Base-by-base conservation (phyloP, 2,797 vertebrate genomes). In the Enteromius anoplus region DNA sequence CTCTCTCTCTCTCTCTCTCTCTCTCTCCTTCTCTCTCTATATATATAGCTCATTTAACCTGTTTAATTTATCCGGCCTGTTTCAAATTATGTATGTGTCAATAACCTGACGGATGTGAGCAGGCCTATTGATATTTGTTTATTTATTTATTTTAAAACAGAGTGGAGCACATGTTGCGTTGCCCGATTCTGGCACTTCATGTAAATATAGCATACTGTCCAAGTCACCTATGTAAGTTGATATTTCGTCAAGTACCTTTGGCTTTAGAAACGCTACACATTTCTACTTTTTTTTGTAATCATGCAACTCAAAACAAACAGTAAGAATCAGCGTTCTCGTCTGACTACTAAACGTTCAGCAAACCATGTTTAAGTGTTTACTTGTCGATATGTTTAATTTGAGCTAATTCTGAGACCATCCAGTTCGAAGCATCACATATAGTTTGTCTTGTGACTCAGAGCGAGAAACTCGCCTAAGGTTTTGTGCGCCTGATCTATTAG, bases 401-500 rank as follows among this genome's bases (percentile, higher is more conserved):
- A 17, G 10, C 26, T 58, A 23, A 70, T 69, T 76, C 37, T 37
- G n/a, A 49, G 42, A 34, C n/a, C 62, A 78, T 12, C 68, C 73
- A 66, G 42, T 53, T 65, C 81, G 70, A 71, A 68, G 78, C 78
- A 55, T 72, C 75, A 55, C 70, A 73, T 51, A 79, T 53, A 72
- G 75, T 79, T 86, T 86, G 83, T 79, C 68, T 86, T 78, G 81
- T 87, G 89, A 89, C 88, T 91, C 84, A 86, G 88, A 62, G 78
- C 58, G 53, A 80, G 88, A 91, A 92, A 93, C 87, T 92, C 93
- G 92, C 92, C 91, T 92, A 93, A 81, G 83, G 81, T 78, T 86
- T 81, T 78, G 77, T 88, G 92, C 91, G 93, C 92, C 91, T 91
- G 91, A 89, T 93, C 91, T 92, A 93, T 93, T 95, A 96, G 95